A percentile compares a stretch with the other conserved stretches of the same genome.
phyloP scores from a whole-genome alignment of 2,113 vertebrate species.

The Lontra canadensis region DNA sequence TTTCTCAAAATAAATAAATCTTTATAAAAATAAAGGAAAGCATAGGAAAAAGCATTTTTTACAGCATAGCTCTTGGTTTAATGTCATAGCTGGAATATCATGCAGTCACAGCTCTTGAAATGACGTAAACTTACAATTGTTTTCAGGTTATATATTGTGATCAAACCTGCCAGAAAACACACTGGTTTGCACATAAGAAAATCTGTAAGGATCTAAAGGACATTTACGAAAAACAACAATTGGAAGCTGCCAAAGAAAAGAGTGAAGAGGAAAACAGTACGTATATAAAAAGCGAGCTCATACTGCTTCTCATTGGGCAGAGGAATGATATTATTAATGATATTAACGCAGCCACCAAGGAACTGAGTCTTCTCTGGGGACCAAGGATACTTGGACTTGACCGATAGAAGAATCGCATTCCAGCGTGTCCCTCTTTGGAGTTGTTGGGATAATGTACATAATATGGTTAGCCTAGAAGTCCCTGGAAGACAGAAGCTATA shows the following conservation, averaged over 20 bases:
- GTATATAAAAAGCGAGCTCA: not conserved
- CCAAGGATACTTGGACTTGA: not conserved
- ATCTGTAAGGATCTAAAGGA: slow-evolving; percentile 93
- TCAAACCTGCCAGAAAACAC: slow-evolving; percentile 95
- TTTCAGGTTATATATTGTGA: slow-evolving; percentile 95
- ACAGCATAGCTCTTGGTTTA: not conserved
- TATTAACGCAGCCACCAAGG: not conserved
- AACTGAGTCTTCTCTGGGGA: not conserved
- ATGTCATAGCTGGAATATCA: not conserved
- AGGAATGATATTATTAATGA: not conserved
- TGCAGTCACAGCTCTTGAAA: not conserved
- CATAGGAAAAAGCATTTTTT: not conserved
- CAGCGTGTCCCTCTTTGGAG: not conserved
- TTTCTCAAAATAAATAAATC: not conserved
- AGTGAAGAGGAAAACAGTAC: slow-evolving; percentile 81
- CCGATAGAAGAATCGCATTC: not conserved
- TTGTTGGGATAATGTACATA: not conserved
- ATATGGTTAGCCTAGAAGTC: not conserved
- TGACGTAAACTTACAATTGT: slow-evolving; percentile 30
- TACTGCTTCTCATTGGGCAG: not conserved
- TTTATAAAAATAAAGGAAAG: not conserved
- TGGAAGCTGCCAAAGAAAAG: slow-evolving; percentile 87
- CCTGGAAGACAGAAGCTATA: not conserved
- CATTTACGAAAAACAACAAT: slow-evolving; percentile 90
- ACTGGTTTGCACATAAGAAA: slow-evolving; percentile 99